Evolutionary conservation across 2,797 vertebrate species (phyloP).

Genomic region (Dipus sagitta): DNA sequence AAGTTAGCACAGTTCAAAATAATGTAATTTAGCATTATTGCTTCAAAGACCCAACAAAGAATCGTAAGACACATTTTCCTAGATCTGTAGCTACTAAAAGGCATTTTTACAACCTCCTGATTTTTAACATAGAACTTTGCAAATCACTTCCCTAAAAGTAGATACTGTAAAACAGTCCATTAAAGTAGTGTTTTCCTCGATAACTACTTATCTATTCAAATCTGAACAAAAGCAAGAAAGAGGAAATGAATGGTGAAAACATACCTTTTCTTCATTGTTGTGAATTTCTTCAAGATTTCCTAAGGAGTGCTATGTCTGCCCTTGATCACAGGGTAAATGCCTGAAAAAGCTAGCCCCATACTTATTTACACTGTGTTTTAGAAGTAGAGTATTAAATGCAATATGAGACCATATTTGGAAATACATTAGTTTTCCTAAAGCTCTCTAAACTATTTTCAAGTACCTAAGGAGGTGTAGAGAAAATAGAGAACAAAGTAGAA

Average conservation of each 20-base stretch:
- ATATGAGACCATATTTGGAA: slow-evolving; percentile 65
- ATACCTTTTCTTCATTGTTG: slow-evolving; percentile 56
- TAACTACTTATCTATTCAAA: slow-evolving; percentile 74
- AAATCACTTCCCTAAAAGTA: slow-evolving; percentile 72
- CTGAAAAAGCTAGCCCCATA: slow-evolving; percentile 47
- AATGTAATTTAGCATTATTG: slow-evolving; percentile 49
- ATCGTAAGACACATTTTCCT: slow-evolving; percentile 65
- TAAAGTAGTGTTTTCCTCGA: slow-evolving; percentile 71
- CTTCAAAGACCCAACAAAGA: slow-evolving; percentile 67
- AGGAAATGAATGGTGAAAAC: slow-evolving; percentile 65
- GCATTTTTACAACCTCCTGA: slow-evolving; percentile 70
- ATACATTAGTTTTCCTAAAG: slow-evolving; percentile 66
- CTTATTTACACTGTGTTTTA: slow-evolving; percentile 68
- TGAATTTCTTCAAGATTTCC: slow-evolving; percentile 72
- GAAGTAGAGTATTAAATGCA: slow-evolving; percentile 61
- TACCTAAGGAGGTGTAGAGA: slow-evolving; percentile 52
- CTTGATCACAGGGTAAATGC: slow-evolving; percentile 58
- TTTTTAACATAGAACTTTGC: slow-evolving; percentile 74
- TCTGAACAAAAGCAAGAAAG: slow-evolving; percentile 70
- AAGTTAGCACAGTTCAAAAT: slow-evolving; percentile 71
- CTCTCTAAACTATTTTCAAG: slow-evolving; percentile 65
- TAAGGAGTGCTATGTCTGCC: slow-evolving; percentile 65
- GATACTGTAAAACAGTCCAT: slow-evolving; percentile 64
- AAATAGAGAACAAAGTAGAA: slow-evolving; percentile 50
- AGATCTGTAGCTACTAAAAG: slow-evolving; percentile 63